These are phyloP conservation scores for Saccopteryx leptura DNA, from an alignment of 2,113 vertebrate species.

Conservation along the genomic window DNA sequence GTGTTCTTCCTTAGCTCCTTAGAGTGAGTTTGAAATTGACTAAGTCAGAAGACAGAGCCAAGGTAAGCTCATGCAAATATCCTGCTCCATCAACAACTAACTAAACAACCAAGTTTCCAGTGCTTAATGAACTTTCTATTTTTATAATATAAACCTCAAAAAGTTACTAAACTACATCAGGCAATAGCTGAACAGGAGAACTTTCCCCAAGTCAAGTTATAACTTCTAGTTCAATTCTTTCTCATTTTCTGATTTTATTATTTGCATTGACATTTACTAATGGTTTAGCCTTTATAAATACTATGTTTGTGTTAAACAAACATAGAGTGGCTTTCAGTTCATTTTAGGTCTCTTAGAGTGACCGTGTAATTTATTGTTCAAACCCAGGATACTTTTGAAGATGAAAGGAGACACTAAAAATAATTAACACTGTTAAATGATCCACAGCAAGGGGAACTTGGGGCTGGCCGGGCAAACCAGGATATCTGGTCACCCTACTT, in stretches of 20 bases:
- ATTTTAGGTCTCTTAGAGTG: conserved; percentile 44
- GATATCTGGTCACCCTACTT: background rate
- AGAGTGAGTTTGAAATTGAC: background rate
- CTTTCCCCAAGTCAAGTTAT: background rate
- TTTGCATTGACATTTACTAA: conserved; percentile 20
- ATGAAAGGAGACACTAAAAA: conserved; percentile 59
- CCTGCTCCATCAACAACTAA: background rate
- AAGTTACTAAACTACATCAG: background rate
- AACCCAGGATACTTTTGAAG: conserved; percentile 49
- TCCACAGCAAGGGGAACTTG: background rate
- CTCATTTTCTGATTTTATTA: conserved; percentile 6
- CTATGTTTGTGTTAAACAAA: conserved; percentile 20
- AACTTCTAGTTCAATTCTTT: background rate
- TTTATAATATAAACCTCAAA: conserved; percentile 41
- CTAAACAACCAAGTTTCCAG: background rate
- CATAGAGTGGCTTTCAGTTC: conserved; percentile 11
- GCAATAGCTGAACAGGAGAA: background rate
- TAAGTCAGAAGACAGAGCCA: conserved; percentile 1
- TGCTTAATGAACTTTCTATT: background rate
- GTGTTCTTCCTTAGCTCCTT: background rate
- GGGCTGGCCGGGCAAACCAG: background rate
- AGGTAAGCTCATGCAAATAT: conserved; percentile 42
- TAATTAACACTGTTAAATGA: conserved; percentile 7
- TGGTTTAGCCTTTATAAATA: conserved; percentile 49
- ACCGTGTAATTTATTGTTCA: conserved; percentile 40